A percentile compares a stretch with the other conserved stretches of the same genome.
Conservation (phyloP, 2,888 invertebrate genomes). For the Cepaea hortensis region DNA sequence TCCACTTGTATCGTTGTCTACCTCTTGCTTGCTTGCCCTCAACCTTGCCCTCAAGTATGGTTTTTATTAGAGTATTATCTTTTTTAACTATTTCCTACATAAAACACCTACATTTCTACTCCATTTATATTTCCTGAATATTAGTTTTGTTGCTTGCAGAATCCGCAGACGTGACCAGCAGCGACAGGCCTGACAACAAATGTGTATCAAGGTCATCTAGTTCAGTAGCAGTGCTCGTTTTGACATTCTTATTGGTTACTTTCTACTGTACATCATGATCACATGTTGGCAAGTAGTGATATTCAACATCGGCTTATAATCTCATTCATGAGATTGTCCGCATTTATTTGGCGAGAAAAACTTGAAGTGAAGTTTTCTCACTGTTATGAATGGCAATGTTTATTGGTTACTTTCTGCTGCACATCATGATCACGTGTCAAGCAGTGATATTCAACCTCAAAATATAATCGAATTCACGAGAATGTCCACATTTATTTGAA, state of each 20-base stretch:
- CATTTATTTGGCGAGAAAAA: too few relatives aligned
- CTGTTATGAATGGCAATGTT: too few relatives aligned
- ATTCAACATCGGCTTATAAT: not conserved
- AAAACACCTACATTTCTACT: not conserved
- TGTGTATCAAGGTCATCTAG: not conserved
- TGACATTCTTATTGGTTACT: not conserved
- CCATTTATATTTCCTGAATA: slow-evolving; percentile 41
- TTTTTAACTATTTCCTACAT: too few relatives aligned
- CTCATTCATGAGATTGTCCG: too few relatives aligned
- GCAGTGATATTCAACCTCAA: not conserved
- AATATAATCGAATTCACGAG: too few relatives aligned
- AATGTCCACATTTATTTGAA: too few relatives aligned
- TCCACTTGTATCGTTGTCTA: too few relatives aligned
- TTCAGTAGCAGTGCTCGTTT: not conserved
- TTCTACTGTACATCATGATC: slow-evolving; percentile 1
- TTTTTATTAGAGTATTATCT: too few relatives aligned
- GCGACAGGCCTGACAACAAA: not conserved
- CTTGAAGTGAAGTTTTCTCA: too few relatives aligned
- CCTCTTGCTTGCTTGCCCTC: too few relatives aligned
- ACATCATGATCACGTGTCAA: not conserved
- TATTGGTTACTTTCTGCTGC: too few relatives aligned
- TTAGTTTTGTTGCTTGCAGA: slow-evolving; percentile 43
- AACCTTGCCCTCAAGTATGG: too few relatives aligned
- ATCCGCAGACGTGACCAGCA: slow-evolving; percentile 33
- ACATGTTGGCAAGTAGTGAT: not conserved